phyloP scores from a whole-genome alignment of 2,797 vertebrate genomes.

The Enteromius anoplus region DNA sequence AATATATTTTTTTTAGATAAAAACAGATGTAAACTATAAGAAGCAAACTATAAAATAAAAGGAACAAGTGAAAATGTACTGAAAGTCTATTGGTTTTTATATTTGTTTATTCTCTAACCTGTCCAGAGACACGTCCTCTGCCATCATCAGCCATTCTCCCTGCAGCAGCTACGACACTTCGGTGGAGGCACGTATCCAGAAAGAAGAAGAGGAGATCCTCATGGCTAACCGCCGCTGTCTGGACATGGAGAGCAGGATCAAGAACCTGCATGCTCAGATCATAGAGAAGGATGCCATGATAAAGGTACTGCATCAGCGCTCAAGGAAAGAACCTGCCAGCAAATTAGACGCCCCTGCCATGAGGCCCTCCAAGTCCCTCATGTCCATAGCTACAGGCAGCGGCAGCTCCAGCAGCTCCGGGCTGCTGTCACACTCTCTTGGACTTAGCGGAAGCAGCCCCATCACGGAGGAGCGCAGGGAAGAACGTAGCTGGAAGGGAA shows the following conservation, averaged over 20 bases:
- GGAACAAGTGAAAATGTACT: background rate
- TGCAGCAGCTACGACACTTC: conserved; percentile 94
- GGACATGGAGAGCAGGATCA: conserved; percentile 99
- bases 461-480: conserved; percentile 94
- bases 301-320: conserved; percentile 97
- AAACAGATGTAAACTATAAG: background rate
- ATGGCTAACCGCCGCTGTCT: conserved; percentile 97
- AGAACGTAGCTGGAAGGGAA: conserved; percentile 95
- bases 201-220: conserved; percentile 97
- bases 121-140: conserved; percentile 86
- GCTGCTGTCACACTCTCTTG: conserved; percentile 87
- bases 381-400: conserved; percentile 89
- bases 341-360: conserved; percentile 89
- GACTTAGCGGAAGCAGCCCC: conserved; percentile 88
- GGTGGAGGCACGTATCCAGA: conserved; percentile 94
- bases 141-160: conserved; percentile 87
- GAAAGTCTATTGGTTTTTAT: background rate
- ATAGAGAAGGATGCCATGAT: conserved; percentile 99
- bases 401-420: conserved; percentile 78
- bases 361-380: conserved; percentile 97
- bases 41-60: background rate
- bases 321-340: conserved; percentile 86
- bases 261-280: conserved; percentile 97
- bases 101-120: background rate
- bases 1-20: background rate